phyloP scores from a whole-genome alignment of 30 jellyfish, hydroid and myxozoan species.

The Hydra vulgaris region DNA sequence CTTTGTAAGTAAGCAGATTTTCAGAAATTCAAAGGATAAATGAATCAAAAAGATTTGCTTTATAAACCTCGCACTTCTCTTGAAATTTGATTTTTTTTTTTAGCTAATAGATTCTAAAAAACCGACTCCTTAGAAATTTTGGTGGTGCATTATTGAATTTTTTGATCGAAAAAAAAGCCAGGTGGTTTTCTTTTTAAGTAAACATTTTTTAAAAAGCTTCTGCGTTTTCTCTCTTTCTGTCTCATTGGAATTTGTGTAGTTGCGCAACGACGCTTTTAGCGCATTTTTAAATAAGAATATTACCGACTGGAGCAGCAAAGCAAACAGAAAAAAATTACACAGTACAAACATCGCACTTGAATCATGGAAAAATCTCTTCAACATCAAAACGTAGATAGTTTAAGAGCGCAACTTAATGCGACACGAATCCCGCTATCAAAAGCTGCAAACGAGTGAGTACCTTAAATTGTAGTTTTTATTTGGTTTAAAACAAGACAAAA shows the following conservation, averaged over 20 bases:
- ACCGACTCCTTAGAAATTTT: not conserved
- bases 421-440: conserved; percentile 85
- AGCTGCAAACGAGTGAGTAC: conserved; percentile 88
- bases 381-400: conserved; percentile 78
- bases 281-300: not conserved
- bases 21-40: no score
- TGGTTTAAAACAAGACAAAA: no score
- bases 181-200: not conserved
- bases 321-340: not conserved
- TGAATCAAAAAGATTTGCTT: no score
- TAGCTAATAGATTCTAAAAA: not conserved
- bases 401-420: conserved; percentile 54
- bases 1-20: no score
- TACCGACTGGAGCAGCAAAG: no score
- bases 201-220: not conserved
- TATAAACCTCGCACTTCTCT: not conserved
- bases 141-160: not conserved
- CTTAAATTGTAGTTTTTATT: no score
- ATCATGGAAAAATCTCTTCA: conserved; percentile 67
- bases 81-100: no score
- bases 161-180: not conserved
- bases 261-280: not conserved
- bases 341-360: not conserved
- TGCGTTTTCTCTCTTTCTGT: not conserved
- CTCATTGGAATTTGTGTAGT: not conserved